Percentiles rank a stretch among this genome's conserved stretches.
These are phyloP conservation scores for Calcarius ornatus DNA, from an alignment of 2,113 vertebrate genomes.

Conservation along the genomic window DNA sequence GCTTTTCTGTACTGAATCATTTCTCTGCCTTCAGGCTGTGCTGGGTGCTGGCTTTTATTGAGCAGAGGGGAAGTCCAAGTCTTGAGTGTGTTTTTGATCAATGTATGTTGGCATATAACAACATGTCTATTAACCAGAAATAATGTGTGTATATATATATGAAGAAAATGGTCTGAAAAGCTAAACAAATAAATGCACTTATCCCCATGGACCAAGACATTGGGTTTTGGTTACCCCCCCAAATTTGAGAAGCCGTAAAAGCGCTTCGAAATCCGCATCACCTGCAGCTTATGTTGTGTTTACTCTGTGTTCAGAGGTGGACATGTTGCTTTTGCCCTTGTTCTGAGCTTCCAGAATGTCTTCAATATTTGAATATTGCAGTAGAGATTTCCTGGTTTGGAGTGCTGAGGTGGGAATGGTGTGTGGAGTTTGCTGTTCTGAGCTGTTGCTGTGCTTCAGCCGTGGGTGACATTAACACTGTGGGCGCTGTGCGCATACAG, in stretches of 20 bases:
- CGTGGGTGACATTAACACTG: neutral
- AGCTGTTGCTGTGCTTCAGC: neutral
- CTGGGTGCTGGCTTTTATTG: neutral
- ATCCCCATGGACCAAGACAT: neutral
- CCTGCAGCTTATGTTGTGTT: neutral
- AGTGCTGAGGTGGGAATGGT: neutral
- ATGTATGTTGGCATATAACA: neutral
- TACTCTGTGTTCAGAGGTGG: neutral
- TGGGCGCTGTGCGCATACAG: rapidly evolving
- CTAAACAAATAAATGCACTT: neutral
- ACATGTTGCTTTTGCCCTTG: neutral
- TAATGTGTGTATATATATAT: neutral
- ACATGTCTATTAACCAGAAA: neutral
- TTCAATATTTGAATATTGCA: neutral
- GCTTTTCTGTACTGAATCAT: neutral
- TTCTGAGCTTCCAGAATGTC: neutral
- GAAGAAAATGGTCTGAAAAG: neutral
- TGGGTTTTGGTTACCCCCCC: neutral
- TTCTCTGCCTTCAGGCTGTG: neutral
- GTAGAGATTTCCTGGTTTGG: neutral
- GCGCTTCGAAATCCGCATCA: neutral
- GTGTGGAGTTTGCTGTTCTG: neutral
- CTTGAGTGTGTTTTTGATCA: neutral
- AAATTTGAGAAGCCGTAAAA: neutral
- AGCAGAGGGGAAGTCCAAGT: neutral